Percentiles rank a stretch among this genome's conserved stretches.
These are phyloP conservation scores for Osmerus mordax DNA, from an alignment of 2,113 vertebrate species.

Conservation along the genomic window DNA sequence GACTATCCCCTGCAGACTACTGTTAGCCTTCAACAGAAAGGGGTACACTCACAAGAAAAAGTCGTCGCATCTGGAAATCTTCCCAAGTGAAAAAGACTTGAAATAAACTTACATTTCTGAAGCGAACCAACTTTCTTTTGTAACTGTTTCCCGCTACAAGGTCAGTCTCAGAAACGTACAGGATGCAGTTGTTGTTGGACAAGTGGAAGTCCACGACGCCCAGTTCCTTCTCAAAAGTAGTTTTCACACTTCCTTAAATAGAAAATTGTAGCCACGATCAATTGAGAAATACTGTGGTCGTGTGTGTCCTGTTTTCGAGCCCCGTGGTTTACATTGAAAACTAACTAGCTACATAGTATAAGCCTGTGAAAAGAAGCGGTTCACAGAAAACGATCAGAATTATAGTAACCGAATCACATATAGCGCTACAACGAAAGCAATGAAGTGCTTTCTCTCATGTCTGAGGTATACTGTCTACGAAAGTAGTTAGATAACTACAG, in stretches of 20 bases:
- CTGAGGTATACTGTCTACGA: too few species aligned
- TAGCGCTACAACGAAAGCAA: too few species aligned
- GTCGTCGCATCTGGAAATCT: background rate
- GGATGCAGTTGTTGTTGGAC: conserved; percentile 77
- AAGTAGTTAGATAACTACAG: too few species aligned
- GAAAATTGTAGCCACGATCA: background rate
- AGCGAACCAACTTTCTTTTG: conserved; percentile 83
- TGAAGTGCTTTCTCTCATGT: too few species aligned
- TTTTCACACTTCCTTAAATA: conserved; percentile 74
- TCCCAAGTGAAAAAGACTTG: too few species aligned
- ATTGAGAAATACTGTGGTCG: conserved; percentile 24
- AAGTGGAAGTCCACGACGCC: conserved; percentile 85
- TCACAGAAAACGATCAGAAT: too few species aligned
- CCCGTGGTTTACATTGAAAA: background rate
- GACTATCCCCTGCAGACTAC: conserved; percentile 74
- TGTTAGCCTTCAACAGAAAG: conserved; percentile 63
- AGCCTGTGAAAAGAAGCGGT: too few species aligned
- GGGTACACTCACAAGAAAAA: background rate
- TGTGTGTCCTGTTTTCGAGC: background rate
- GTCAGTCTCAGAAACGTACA: conserved; percentile 89
- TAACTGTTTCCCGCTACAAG: conserved; percentile 80
- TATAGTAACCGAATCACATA: too few species aligned
- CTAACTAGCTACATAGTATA: too few species aligned
- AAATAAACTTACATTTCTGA: conserved; percentile 82
- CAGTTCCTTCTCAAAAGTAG: conserved; percentile 80